phyloP scores from a whole-genome alignment of 2,888 invertebrate genomes.

The Entomobrya proxima region DNA sequence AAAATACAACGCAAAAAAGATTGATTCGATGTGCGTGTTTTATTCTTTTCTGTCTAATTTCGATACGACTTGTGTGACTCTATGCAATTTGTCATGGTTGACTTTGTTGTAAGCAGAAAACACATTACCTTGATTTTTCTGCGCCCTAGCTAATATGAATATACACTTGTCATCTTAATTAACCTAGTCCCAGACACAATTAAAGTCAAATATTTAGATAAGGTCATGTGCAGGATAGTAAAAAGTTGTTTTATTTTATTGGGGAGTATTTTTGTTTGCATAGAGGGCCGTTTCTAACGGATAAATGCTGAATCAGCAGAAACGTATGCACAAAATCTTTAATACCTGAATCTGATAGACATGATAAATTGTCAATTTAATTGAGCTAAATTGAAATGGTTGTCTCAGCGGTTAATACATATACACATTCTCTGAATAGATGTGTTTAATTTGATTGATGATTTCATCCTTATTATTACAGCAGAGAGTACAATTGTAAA shows the following conservation, averaged over 20 bases:
- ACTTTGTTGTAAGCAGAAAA: too few species aligned
- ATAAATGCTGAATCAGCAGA: conserved; percentile 3
- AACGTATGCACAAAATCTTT: background rate
- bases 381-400: background rate
- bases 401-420: background rate
- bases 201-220: too few species aligned
- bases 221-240: too few species aligned
- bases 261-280: background rate
- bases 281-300: background rate
- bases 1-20: background rate
- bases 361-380: background rate
- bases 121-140: too few species aligned
- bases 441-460: conserved; percentile 36
- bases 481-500: background rate
- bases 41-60: too few species aligned
- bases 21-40: background rate
- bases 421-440: conserved; percentile 3
- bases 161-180: too few species aligned
- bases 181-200: too few species aligned
- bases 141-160: too few species aligned
- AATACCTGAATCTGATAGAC: background rate
- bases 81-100: background rate
- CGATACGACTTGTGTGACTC: too few species aligned
- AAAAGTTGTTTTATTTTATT: background rate
- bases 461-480: background rate